These are phyloP conservation scores for Cephus pygmeus DNA, from an alignment of 2,888 invertebrate genomes.

Conservation along the genomic window DNA sequence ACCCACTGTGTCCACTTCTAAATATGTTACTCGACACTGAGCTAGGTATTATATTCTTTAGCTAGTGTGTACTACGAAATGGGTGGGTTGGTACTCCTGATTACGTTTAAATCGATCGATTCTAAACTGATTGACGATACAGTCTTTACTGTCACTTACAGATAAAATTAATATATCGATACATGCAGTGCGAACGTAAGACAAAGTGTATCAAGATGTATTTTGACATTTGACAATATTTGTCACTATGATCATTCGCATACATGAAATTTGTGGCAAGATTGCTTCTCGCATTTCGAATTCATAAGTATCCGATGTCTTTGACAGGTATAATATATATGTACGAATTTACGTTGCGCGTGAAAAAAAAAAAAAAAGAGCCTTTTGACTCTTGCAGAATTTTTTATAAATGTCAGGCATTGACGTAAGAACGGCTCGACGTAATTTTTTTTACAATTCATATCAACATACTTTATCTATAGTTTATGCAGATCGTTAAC, in stretches of 20 bases:
- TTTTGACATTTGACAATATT: background rate
- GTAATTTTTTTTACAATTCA: background rate
- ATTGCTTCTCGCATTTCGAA: background rate
- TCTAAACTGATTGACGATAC: background rate
- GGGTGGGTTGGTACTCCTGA: background rate
- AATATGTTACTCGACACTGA: conserved; percentile 23
- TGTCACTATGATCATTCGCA: background rate
- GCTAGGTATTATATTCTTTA: conserved; percentile 13
- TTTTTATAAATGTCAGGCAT: background rate
- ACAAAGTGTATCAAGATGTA: background rate
- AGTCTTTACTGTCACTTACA: background rate
- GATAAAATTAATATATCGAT: background rate
- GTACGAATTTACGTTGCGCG: background rate
- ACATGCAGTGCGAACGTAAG: background rate
- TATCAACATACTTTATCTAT: background rate
- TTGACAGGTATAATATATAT: background rate
- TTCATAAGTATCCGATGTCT: background rate
- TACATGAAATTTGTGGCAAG: background rate
- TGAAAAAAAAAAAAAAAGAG: background rate
- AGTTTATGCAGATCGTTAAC: background rate
- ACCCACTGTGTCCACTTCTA: conserved; percentile 18
- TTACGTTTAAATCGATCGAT: background rate
- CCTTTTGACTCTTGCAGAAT: background rate
- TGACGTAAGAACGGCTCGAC: background rate
- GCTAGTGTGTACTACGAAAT: background rate